Evolutionary conservation across 2,888 invertebrate genomes (phyloP), one percentile per base, ranked within the genome.

Genomic region (Cryptops parisi): DNA sequence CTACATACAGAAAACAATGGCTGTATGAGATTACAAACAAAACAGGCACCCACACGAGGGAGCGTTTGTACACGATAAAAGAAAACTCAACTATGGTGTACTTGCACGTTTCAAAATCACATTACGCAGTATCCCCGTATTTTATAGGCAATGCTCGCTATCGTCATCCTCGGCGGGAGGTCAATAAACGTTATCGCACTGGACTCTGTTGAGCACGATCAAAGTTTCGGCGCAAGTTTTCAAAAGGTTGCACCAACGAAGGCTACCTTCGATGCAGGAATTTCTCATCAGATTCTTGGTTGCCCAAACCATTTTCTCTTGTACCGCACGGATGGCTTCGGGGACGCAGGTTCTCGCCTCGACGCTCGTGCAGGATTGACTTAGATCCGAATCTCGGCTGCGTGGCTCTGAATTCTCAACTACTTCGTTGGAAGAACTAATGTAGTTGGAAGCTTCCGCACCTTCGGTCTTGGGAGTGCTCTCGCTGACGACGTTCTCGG

Each of bases 211-310:
- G 4, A 57, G 38, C 23, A 52, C 47, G 21, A 50, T 19, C 19
- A 55, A 43, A 15, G 56, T 54, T 45, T 58, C 58, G 21, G 56
- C 58, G 25, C 56, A 53, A 26, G 45, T 25, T 47, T 55, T 58
- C 22, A 58, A 51, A 15, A 58, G 26, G 17, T 52, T 53, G 23
- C 55, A 49, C 41, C 54, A 58, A 24, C 48, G 52, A 33, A 49
- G 44, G 27, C 53, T 46, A 15, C 48, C 45, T 23, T 54, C 51
- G 17, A 48, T 38, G 19, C 41, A 47, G 24, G 44, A 44, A 12
- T 39, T 43, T n/a, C 24, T 25, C 19, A 44, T 39, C 15, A 58
- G 43, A 6, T 54, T 52, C 23, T 47, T 41, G 15, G 51, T 24
- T 12, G 56, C 56, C 55, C 56, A 55, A 6, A 33, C 22, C 22